These are phyloP conservation scores for Drosophila biarmipes DNA, from an alignment of 1,140 invertebrate species.

Conservation along the genomic window DNA sequence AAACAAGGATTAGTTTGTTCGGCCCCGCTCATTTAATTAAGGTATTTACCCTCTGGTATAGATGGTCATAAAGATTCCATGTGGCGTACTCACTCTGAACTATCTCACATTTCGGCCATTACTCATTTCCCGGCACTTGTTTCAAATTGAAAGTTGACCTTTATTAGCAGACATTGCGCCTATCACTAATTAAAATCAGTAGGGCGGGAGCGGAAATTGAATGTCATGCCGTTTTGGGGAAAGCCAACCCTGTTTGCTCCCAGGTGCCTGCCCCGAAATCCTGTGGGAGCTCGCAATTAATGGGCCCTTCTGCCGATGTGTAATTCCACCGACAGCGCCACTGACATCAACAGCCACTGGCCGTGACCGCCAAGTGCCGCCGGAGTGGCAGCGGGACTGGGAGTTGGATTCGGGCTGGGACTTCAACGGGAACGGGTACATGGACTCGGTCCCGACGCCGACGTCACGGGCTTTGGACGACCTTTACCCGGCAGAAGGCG, in stretches of 20 bases:
- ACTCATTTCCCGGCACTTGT: conserved; percentile 20
- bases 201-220: conserved; percentile 64
- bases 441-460: conserved; percentile 1
- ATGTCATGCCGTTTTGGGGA: conserved; percentile 50
- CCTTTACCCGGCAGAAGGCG: conserved; percentile 47
- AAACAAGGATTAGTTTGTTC: background rate
- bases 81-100: background rate
- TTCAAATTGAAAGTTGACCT: conserved; percentile 37
- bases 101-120: conserved; percentile 1
- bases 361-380: conserved; percentile 20
- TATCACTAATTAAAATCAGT: conserved; percentile 72
- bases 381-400: conserved; percentile 30
- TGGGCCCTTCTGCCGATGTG: conserved; percentile 17
- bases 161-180: conserved; percentile 39
- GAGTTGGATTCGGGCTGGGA: conserved; percentile 21
- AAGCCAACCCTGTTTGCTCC: conserved; percentile 17
- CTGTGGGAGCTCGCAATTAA: conserved; percentile 47
- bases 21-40: background rate
- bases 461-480: conserved; percentile 25
- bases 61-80: background rate
- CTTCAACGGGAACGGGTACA: background rate
- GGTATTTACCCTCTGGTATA: background rate
- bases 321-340: conserved; percentile 34
- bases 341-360: conserved; percentile 11
- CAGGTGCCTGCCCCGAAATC: conserved; percentile 7